Base-by-base conservation (phyloP, 2,113 vertebrate genomes). In the Microtus ochrogaster region DNA sequence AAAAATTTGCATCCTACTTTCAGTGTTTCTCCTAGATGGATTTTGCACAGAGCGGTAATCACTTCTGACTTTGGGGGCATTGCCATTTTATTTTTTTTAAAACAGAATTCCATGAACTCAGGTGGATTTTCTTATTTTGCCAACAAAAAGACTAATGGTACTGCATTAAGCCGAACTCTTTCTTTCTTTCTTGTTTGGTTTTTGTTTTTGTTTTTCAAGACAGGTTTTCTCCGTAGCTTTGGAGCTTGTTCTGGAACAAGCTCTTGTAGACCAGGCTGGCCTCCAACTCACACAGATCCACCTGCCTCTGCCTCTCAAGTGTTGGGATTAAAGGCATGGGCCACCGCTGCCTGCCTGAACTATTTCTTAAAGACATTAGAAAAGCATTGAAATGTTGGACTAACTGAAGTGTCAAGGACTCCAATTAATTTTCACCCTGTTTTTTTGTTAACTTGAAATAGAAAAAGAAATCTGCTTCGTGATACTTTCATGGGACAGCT, bases 401-500 rank as follows among this genome's bases (percentile, higher is more conserved):
- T 70, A 92, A 72, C 28, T 39, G 94, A 91, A 87, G 68, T 36
- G 33, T 94, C 70, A 89, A 26, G 72, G 91, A 84, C 33, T 89
- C 2, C 2, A 63, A 81, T 94, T 93, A 63, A 77, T 95, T 94
- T 76, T 92, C 39, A 90, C 41, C 74, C 77, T 13, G 52, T 68
- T 94, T 58, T 58, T 94, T 92, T 92, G 52, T 82, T 89, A 55
- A 94, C 87, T 82, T 24, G 70, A 93, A 93, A 78, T 41, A 61
- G 6, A 83, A 96, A 72, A 93, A 96, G 52, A 14, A 66, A 82
- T n/a, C 52, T 92, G 55, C 24, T 85, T 84, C 94, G 78, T 76
- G 70, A 28, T 96, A 84, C 76, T 97, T 98, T 78, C 81, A 91
- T 90, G 68, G 55, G 22, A 82, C 97, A 93, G 13, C 92, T 68